Conservation (phyloP, 2,888 invertebrate genomes). For the Matsumyia berberina region DNA sequence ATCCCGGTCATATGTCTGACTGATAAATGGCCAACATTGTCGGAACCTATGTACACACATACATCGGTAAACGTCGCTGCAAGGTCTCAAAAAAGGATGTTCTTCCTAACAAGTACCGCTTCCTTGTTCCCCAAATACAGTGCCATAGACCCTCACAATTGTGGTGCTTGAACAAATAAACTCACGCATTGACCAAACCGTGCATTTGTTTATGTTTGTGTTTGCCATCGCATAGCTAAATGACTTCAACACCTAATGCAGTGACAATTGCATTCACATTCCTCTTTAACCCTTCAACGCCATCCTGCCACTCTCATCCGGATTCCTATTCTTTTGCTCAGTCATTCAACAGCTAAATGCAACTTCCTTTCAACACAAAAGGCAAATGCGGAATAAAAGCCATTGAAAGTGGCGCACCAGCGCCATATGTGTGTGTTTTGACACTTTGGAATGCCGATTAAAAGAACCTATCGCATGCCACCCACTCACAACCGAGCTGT, state of each 20-base stretch:
- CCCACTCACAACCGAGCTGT: conserved; percentile 4
- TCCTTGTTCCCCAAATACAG: too few relatives aligned
- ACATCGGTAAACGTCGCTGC: too few relatives aligned
- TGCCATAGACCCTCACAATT: neutral
- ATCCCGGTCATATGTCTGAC: too few relatives aligned
- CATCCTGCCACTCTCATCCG: neutral
- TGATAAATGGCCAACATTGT: too few relatives aligned
- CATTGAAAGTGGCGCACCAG: neutral
- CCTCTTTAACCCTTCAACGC: conserved; percentile 1
- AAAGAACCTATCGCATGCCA: conserved; percentile 30
- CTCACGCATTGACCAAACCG: neutral
- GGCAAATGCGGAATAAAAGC: conserved; percentile 7
- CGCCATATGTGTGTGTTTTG: neutral
- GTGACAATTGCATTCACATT: neutral
- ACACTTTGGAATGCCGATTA: conserved; percentile 31
- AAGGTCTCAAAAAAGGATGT: too few relatives aligned
- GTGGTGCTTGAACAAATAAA: neutral
- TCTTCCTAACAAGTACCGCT: too few relatives aligned
- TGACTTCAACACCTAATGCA: conserved; percentile 9
- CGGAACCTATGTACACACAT: too few relatives aligned
- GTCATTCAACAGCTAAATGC: conserved; percentile 49
- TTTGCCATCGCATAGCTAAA: neutral
- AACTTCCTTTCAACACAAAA: conserved; percentile 28
- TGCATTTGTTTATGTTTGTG: neutral
- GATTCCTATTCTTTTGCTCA: conserved; percentile 1